Base-by-base conservation (phyloP, 2,797 vertebrate species). In the Tragelaphus eurycerus region DNA sequence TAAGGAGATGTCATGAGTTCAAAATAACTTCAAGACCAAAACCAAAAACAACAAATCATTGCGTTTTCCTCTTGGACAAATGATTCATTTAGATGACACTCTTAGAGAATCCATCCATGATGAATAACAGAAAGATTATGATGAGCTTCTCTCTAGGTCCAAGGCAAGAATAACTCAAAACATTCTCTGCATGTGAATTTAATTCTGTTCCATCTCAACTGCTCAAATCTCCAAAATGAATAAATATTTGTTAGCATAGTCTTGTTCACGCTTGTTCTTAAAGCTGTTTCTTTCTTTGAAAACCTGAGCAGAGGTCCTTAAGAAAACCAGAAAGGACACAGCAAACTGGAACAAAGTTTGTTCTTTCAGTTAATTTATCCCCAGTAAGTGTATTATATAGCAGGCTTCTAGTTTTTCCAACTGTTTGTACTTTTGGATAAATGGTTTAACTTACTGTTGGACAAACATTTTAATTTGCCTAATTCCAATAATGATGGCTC, bases 181-280 rank as follows among this genome's bases (percentile, higher is more conserved):
- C 4, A 4, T 43, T 46, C 59, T 95, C 8, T 78, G 38, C 12
- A 1, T 83, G 23, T 60, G 50, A 96, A 97, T 96, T 96, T 87
- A 95, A 46, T 96, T 97, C n/a, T 86, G 84, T 85, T 87, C 46
- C 96, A 87, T 84, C 38, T 27, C 71, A 83, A 85, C 93, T 55
- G n/a, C 19, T 95, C 62, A 95, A 19, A 93, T 88, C 16, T 92
- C 25, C 27, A 67, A 79, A 94, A 31, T 29, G 64, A 84, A 2
- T 50, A 62, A 23, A 31, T 9, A 3, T 27, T 95, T 95, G 10
- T 96, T 82, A 59, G 25, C 85, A 29, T 16, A 34, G 84, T 48
- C 23, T 97, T 93, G 54, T 57, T 59, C 64, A 50, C 55, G 52
- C 95, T 48, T 90, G 59, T 60, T 91, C 84, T 79, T 31, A 76